phyloP scores from a whole-genome alignment of 2,797 vertebrate species.

The Siniperca scherzeri region DNA sequence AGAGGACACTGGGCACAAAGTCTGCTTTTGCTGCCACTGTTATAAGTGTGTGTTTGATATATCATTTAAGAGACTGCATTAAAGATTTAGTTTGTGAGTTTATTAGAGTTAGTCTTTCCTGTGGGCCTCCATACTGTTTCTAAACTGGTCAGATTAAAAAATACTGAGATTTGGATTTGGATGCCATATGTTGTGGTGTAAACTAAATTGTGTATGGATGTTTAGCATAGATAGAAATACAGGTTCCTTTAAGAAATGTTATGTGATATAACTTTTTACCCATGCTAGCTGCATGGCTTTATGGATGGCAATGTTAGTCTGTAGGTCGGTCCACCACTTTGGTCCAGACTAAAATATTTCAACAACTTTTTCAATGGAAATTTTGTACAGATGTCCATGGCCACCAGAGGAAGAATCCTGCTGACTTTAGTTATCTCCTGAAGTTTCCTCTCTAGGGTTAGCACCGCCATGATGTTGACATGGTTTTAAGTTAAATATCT shows the following conservation, averaged over 20 bases:
- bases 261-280: not conserved
- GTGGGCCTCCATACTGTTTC: conserved; percentile 1
- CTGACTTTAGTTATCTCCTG: not conserved
- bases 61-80: conserved; percentile 24
- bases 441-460: not conserved
- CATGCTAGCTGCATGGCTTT: not conserved
- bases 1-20: conserved; percentile 52
- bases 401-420: not conserved
- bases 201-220: not conserved
- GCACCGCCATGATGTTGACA: not conserved
- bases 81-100: conserved; percentile 7
- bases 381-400: not conserved
- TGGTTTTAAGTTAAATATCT: not conserved
- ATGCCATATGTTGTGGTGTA: not conserved
- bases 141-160: not conserved
- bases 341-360: not conserved
- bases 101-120: not conserved
- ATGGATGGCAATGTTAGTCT: not conserved
- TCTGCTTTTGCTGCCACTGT: conserved; percentile 21
- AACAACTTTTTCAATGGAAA: not conserved
- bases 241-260: not conserved
- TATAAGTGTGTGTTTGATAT: conserved; percentile 20
- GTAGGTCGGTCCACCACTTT: not conserved
- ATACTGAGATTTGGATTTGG: not conserved
- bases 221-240: not conserved